phyloP scores from a whole-genome alignment of 1,140 invertebrate genomes.

The Papilio helenus region DNA sequence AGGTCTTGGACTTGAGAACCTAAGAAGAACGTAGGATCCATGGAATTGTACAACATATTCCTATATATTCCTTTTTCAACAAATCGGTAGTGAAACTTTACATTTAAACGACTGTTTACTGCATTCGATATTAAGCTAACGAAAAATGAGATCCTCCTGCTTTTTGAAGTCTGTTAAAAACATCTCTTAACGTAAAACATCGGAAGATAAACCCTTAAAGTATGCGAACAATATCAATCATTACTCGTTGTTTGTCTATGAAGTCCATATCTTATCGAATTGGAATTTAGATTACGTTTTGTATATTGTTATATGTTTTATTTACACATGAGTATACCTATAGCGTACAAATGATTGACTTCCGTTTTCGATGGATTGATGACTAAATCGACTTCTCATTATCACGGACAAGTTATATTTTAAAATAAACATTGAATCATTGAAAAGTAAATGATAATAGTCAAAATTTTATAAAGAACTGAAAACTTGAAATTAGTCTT shows the following conservation, averaged over 20 bases:
- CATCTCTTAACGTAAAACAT: not conserved
- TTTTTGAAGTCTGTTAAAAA: not conserved
- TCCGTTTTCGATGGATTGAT: slow-evolving; percentile 14
- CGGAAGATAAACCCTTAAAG: not conserved
- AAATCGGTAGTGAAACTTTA: not conserved
- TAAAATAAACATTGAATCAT: slow-evolving; percentile 19
- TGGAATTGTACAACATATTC: not conserved
- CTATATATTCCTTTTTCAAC: too few species aligned
- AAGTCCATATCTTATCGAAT: not conserved
- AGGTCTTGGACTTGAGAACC: slow-evolving; percentile 31
- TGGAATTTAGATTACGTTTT: not conserved
- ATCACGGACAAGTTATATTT: not conserved
- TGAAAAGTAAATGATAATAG: not conserved
- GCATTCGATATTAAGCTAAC: too few species aligned
- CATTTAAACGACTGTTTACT: not conserved
- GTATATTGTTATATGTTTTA: not conserved
- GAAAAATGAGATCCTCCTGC: too few species aligned
- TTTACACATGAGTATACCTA: too few species aligned
- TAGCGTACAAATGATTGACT: not conserved
- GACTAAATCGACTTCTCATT: not conserved
- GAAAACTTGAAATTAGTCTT: too few species aligned
- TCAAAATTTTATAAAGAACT: not conserved
- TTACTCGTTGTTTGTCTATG: not conserved
- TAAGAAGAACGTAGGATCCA: not conserved
- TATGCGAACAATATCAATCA: not conserved